Base-by-base conservation (phyloP, 2,797 vertebrate species). In the Cyclura pinguis region DNA sequence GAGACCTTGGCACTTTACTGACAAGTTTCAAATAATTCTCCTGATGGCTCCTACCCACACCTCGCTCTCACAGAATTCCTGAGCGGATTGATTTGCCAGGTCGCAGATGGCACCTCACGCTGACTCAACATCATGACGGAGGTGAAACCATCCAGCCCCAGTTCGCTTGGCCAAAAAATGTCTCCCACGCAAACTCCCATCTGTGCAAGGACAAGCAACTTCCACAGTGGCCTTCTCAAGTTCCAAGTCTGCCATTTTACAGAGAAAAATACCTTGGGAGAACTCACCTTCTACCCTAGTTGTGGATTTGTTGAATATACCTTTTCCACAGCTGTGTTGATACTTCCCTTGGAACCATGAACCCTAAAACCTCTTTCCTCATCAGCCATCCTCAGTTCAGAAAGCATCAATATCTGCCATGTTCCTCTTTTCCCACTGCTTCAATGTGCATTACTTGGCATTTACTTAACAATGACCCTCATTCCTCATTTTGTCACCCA, bases 101-200 rank as follows among this genome's bases (percentile, higher is more conserved):
- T 16, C 32, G n/a, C 88, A 90, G 89, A 86, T 86, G 89, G 89
- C 38, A n/a, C 3, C 22, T 29, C 35, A 10, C 9, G 13, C 4
- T 81, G 77, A 81, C 35, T 59, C 64, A 80, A 35, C 67, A 1
- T 32, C 35, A 50, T 47, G 84, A 73, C 29, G 77, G 32, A 24
- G 6, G 50, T 78, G 62, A 20, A 20, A 62, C 76, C 22, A 32
- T 47, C 57, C 77, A 27, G 38, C 52, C 32, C 20, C 27, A 38
- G n/a, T 55, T 69, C 35, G 18, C 10, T 14, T 84, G 47, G 84
- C 89, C 89, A 73, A 77, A 29, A 74, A 84, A 10, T 6, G 55
- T 12, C 77, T 84, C 38, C 76, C 67, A 35, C 77, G 1, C 64
- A 57, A 47, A 13, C 85, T 62, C 52, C 89, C 84, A 86, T 90